Conservation (phyloP, 92 coral and sea anemone genomes). For the Muricea muricata region DNA sequence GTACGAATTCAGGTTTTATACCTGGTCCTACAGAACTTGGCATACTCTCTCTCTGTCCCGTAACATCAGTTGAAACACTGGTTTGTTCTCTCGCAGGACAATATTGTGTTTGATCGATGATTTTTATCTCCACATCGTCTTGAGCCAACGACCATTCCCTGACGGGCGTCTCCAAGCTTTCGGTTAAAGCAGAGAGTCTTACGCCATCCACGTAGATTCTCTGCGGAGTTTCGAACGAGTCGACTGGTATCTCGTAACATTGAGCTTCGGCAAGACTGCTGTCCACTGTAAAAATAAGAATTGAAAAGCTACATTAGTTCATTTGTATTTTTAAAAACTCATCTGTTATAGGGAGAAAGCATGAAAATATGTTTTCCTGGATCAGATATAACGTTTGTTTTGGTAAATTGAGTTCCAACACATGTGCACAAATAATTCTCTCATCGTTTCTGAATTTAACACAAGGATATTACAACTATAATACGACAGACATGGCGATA, state of each 20-base stretch:
- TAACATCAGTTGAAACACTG: background rate
- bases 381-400: no score
- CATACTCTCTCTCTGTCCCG: constrained; percentile 1
- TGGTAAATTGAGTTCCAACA: no score
- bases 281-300: constrained; percentile 38
- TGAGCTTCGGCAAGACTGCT: constrained; percentile 78
- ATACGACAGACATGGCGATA: no score
- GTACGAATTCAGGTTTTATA: background rate
- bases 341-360: no score
- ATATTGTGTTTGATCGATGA: background rate
- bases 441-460: no score
- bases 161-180: background rate
- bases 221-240: constrained; percentile 74
- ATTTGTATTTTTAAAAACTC: background rate
- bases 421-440: no score
- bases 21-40: constrained; percentile 18
- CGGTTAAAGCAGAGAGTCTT: background rate
- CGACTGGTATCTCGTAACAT: constrained; percentile 91
- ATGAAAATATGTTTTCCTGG: no score
- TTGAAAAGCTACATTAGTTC: background rate
- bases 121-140: background rate
- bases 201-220: constrained; percentile 73
- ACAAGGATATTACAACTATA: no score
- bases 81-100: background rate
- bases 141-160: background rate